A percentile compares a stretch with the other conserved stretches of the same genome.
phyloP scores from a whole-genome alignment of 2,113 vertebrate species.

The Misgurnus mizolepis region DNA sequence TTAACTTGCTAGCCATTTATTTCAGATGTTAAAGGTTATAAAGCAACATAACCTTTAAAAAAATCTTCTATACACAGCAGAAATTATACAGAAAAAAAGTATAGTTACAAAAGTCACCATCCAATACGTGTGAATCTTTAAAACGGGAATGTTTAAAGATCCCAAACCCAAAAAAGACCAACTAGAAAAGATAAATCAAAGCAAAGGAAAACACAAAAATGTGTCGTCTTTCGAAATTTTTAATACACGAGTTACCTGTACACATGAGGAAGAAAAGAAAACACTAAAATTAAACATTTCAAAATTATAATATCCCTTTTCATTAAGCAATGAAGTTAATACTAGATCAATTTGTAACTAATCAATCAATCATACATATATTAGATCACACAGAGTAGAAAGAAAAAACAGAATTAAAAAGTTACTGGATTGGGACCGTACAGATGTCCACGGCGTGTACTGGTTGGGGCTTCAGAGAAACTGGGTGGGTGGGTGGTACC shows the following conservation, averaged over 20 bases:
- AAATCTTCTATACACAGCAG: slow-evolving; percentile 72
- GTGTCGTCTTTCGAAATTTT: slow-evolving; percentile 87
- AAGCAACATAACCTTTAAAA: slow-evolving; percentile 82
- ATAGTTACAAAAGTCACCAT: slow-evolving; percentile 38
- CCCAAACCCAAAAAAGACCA: slow-evolving; percentile 54
- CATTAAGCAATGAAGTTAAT: slow-evolving; percentile 97
- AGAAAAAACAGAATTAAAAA: slow-evolving; percentile 89
- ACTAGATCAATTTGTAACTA: slow-evolving; percentile 90
- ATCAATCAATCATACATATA: slow-evolving; percentile 94
- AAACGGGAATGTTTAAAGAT: slow-evolving; percentile 53
- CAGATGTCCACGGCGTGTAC: slow-evolving; percentile 66
- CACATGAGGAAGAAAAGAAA: slow-evolving; percentile 75
- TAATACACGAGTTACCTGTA: slow-evolving; percentile 97
- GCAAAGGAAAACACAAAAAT: slow-evolving; percentile 64
- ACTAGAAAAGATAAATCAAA: slow-evolving; percentile 64
- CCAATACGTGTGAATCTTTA: slow-evolving; percentile 7
- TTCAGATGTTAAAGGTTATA: slow-evolving; percentile 87
- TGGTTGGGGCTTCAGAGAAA: slow-evolving; percentile 63
- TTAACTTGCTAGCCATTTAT: slow-evolving; percentile 86
- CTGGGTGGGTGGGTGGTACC: slow-evolving; percentile 69
- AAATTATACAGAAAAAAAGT: slow-evolving; percentile 61
- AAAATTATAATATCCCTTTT: slow-evolving; percentile 98
- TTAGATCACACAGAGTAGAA: slow-evolving; percentile 95
- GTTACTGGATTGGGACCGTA: slow-evolving; percentile 84
- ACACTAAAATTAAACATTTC: slow-evolving; percentile 92